Evolutionary conservation across 2,797 vertebrate genomes (phyloP).

Genomic region (Australoheros facetus): DNA sequence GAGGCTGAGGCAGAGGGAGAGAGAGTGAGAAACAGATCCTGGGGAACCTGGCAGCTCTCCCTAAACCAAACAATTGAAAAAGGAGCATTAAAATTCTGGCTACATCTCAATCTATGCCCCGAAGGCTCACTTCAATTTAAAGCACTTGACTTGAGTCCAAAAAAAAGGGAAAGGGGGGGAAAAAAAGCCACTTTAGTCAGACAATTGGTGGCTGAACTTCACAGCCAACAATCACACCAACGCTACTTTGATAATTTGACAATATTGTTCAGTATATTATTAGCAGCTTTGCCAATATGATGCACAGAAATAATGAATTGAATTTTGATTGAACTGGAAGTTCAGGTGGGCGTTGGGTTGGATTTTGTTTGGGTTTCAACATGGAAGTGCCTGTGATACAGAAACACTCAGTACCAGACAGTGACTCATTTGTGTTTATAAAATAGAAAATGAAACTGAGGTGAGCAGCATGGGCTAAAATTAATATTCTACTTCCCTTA

Average conservation of each 20-base stretch:
- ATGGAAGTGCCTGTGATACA: conserved; percentile 5
- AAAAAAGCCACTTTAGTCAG: conserved; percentile 37
- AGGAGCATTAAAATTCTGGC: conserved; percentile 69
- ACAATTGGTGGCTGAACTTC: conserved; percentile 48
- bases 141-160: conserved; percentile 65
- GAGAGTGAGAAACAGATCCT: conserved; percentile 14
- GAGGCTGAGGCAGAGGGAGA: background rate
- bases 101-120: conserved; percentile 65
- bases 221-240: conserved; percentile 42
- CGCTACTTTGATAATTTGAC: conserved; percentile 56
- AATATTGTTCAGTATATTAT: conserved; percentile 57
- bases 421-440: conserved; percentile 35
- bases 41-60: conserved; percentile 54
- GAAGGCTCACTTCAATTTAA: conserved; percentile 67
- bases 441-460: conserved; percentile 20
- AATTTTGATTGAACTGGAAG: conserved; percentile 47
- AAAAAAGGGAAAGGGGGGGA: background rate
- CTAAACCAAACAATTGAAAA: conserved; percentile 63
- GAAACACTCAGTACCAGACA: conserved; percentile 25
- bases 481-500: background rate
- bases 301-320: conserved; percentile 37
- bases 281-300: conserved; percentile 41
- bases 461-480: background rate
- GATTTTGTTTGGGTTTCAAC: conserved; percentile 51
- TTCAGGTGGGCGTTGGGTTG: conserved; percentile 49